A percentile compares a stretch with the other conserved stretches of the same genome.
Evolutionary conservation across 2,113 vertebrate species (phyloP).

Genomic region (Micromys minutus): DNA sequence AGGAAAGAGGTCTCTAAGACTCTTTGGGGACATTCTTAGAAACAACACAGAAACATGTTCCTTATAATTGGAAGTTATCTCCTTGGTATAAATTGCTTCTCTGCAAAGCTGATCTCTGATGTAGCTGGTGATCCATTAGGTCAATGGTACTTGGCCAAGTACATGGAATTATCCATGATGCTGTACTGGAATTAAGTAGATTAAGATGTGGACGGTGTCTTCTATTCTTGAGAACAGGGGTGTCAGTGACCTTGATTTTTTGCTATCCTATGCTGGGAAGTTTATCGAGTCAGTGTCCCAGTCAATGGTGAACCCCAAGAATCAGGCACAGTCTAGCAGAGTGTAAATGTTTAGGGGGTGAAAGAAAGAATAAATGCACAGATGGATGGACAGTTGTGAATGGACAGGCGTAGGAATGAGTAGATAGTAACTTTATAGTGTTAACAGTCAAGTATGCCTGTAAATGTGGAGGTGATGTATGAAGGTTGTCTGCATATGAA

Average conservation of each 20-base stretch:
- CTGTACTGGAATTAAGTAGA: background rate
- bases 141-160: background rate
- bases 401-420: background rate
- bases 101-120: background rate
- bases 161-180: background rate
- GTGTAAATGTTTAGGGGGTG: background rate
- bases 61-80: background rate
- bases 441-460: slow-evolving; percentile 25
- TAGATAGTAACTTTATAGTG: background rate
- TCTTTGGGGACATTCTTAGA: background rate
- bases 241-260: background rate
- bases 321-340: background rate
- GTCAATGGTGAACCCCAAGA: background rate
- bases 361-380: too few relatives aligned
- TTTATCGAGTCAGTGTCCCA: background rate
- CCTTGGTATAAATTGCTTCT: background rate
- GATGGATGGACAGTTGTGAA: background rate
- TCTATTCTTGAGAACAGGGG: background rate
- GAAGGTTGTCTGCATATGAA: background rate
- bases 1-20: background rate
- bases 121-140: background rate
- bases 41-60: background rate
- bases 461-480: background rate
- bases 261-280: background rate
- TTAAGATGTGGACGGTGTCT: background rate